Conservation (phyloP, 2,888 invertebrate species). For the Lypha dubia region DNA sequence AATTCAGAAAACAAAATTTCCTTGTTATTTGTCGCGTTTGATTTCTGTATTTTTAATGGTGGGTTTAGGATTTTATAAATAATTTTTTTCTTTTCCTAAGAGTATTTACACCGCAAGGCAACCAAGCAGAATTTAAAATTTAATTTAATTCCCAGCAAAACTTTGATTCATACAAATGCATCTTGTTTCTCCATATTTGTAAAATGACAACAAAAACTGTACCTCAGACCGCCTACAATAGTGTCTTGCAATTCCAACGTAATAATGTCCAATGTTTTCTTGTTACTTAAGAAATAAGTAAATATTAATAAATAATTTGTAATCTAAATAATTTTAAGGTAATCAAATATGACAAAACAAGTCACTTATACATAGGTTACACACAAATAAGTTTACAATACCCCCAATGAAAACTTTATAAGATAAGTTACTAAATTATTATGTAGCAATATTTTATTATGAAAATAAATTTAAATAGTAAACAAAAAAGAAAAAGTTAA, state of each 20-base stretch:
- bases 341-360: background rate
- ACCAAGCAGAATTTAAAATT: constrained; percentile 66
- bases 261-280: constrained; percentile 28
- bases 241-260: background rate
- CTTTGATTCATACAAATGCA: background rate
- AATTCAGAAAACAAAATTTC: constrained; percentile 33
- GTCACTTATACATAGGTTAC: background rate
- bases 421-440: background rate
- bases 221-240: constrained; percentile 37
- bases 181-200: constrained; percentile 21
- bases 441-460: background rate
- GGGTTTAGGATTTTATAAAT: constrained; percentile 34
- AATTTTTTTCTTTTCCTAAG: background rate
- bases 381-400: background rate
- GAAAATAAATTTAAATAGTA: too few species aligned
- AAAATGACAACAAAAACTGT: background rate
- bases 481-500: too few species aligned
- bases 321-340: constrained; percentile 3
- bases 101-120: constrained; percentile 58
- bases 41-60: constrained; percentile 16
- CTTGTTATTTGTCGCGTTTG: constrained; percentile 54
- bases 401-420: background rate
- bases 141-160: background rate
- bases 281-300: constrained; percentile 14
- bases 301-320: constrained; percentile 32